A percentile compares a stretch with the other conserved stretches of the same genome.
Evolutionary conservation across 2,797 vertebrate species (phyloP).

Genomic region (Zenarchopterus dispar): DNA sequence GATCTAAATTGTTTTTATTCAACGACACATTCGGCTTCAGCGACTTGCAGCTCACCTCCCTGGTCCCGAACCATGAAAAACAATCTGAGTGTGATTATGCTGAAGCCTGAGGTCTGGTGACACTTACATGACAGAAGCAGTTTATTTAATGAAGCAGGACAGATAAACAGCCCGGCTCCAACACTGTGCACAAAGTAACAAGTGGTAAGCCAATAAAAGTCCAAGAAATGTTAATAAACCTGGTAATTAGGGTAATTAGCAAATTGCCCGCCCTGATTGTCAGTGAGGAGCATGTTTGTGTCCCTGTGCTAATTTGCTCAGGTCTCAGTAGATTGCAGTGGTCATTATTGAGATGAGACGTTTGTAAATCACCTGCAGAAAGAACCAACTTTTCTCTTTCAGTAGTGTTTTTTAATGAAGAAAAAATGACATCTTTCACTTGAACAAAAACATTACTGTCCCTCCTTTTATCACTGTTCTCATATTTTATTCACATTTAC

Average conservation of each 20-base stretch:
- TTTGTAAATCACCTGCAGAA: too few species aligned
- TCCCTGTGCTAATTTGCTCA: conserved; percentile 1
- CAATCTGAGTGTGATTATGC: neutral
- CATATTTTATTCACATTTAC: neutral
- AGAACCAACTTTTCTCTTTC: neutral
- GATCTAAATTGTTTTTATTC: neutral
- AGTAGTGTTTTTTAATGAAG: neutral
- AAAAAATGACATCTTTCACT: too few species aligned
- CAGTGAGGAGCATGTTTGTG: neutral
- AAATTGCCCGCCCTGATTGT: neutral
- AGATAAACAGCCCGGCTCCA: neutral
- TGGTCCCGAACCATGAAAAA: neutral
- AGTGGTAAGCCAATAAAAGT: neutral
- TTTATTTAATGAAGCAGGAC: neutral
- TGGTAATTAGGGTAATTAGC: conserved; percentile 3
- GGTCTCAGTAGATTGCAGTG: conserved; percentile 2
- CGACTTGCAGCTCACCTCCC: neutral
- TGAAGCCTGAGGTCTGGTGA: neutral
- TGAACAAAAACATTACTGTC: too few species aligned
- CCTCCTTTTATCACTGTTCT: too few species aligned
- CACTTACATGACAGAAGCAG: neutral
- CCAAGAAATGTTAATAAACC: conserved; percentile 1
- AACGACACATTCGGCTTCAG: neutral
- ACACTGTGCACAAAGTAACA: neutral
- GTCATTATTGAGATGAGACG: neutral